Percentiles rank a stretch among this genome's conserved stretches.
These are phyloP conservation scores for Porites rus DNA, from an alignment of 92 coral and sea anemone species.

Conservation along the genomic window DNA sequence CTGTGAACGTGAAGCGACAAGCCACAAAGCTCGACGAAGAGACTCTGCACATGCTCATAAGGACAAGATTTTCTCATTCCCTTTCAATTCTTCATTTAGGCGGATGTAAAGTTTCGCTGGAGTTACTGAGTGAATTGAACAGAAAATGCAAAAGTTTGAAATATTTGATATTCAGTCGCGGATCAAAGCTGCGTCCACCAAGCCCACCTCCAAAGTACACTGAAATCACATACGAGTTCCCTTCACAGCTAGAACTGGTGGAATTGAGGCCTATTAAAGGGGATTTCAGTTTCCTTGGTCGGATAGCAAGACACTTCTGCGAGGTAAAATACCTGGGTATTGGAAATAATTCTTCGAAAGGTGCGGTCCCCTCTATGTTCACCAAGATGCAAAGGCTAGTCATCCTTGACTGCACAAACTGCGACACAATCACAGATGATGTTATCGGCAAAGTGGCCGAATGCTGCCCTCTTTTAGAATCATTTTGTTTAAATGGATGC, in stretches of 20 bases:
- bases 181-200: conserved; percentile 84
- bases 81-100: conserved; percentile 76
- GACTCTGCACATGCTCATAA: conserved; percentile 83
- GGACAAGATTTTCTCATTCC: conserved; percentile 83
- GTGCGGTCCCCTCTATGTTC: conserved; percentile 91
- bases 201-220: conserved; percentile 61
- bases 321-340: conserved; percentile 92
- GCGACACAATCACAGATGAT: conserved; percentile 97
- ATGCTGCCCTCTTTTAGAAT: conserved; percentile 91
- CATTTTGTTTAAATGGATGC: conserved; percentile 96
- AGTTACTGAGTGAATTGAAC: conserved; percentile 84
- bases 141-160: conserved; percentile 88
- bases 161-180: conserved; percentile 90
- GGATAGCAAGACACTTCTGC: conserved; percentile 93
- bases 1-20: conserved; percentile 86
- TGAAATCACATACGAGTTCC: conserved; percentile 82
- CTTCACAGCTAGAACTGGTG: conserved; percentile 89
- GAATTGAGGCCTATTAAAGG: conserved; percentile 97
- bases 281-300: conserved; percentile 89
- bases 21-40: conserved; percentile 88
- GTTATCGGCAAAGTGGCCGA: conserved; percentile 91
- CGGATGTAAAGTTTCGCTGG: conserved; percentile 86
- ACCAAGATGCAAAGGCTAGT: conserved; percentile 93
- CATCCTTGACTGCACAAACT: conserved; percentile 97
- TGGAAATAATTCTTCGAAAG: conserved; percentile 95